Conservation (phyloP, 2,888 invertebrate species). For the Drosophila limbata region DNA sequence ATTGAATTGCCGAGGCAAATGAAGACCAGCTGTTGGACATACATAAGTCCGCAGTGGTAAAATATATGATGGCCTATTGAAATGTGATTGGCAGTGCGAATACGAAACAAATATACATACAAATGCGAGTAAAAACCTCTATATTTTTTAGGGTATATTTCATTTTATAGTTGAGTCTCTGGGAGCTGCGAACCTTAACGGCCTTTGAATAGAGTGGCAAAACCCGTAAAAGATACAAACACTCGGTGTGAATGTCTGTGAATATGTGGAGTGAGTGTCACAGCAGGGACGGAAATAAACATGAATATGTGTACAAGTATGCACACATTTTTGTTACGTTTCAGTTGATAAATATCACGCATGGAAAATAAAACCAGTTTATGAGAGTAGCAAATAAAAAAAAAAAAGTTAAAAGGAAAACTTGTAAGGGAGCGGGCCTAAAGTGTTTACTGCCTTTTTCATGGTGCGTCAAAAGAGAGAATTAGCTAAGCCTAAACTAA, state of each 20-base stretch:
- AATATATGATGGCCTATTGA: conserved; percentile 34
- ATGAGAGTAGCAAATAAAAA: conserved; percentile 33
- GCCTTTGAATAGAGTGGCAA: conserved; percentile 58
- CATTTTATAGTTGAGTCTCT: conserved; percentile 41
- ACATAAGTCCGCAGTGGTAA: conserved; percentile 19
- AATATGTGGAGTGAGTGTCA: conserved; percentile 2
- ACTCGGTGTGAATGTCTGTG: conserved; percentile 13
- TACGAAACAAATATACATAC: conserved; percentile 6
- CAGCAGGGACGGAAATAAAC: conserved; percentile 35
- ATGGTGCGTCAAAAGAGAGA: conserved; percentile 35
- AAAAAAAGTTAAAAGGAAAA: conserved; percentile 23
- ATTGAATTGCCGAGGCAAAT: conserved; percentile 7
- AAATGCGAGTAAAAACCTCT: conserved; percentile 10
- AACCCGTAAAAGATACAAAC: conserved; percentile 56
- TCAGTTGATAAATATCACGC: conserved; percentile 58
- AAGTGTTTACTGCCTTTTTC: conserved; percentile 66
- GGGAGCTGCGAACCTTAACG: conserved; percentile 43
- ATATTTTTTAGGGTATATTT: conserved; percentile 37
- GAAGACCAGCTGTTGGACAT: conserved; percentile 28
- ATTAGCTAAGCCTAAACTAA: conserved; percentile 47
- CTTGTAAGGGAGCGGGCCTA: conserved; percentile 8
- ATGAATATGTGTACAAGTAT: conserved; percentile 23
- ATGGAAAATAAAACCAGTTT: conserved; percentile 65
- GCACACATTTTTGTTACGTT: conserved; percentile 29
- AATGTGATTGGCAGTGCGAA: conserved; percentile 45